phyloP scores from a whole-genome alignment of 1,140 invertebrate species.

The Drosophila rhopaloa region DNA sequence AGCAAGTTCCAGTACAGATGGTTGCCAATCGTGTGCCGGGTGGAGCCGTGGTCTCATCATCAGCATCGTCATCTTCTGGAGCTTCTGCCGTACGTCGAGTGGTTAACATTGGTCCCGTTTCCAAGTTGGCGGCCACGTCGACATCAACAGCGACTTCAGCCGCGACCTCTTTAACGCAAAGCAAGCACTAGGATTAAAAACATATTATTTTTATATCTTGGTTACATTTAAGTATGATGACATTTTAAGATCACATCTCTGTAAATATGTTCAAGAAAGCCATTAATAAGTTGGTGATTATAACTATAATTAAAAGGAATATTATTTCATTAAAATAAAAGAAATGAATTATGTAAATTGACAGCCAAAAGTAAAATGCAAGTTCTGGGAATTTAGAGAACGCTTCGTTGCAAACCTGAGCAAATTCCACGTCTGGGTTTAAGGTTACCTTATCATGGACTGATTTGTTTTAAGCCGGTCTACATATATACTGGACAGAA shows the following conservation, averaged over 20 bases:
- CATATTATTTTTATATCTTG: neutral
- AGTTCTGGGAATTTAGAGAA: slow-evolving; percentile 26
- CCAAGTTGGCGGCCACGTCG: slow-evolving; percentile 38
- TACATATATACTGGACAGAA: neutral
- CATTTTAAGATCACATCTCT: neutral
- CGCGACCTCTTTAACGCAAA: neutral
- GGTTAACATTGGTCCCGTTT: slow-evolving; percentile 47
- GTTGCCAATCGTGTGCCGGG: slow-evolving; percentile 44
- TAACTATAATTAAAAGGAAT: slow-evolving; percentile 6
- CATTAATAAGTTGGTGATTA: slow-evolving; percentile 6
- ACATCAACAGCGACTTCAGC: slow-evolving; percentile 1
- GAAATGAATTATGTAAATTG: slow-evolving; percentile 2
- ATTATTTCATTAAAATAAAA: slow-evolving; percentile 32
- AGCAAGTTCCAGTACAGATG: slow-evolving; percentile 62
- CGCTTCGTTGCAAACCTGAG: slow-evolving; percentile 17
- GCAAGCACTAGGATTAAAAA: slow-evolving; percentile 12
- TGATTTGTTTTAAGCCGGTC: neutral
- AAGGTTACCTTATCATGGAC: slow-evolving; percentile 23
- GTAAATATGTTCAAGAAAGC: slow-evolving; percentile 31
- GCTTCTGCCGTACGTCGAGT: slow-evolving; percentile 56
- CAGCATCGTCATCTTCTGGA: slow-evolving; percentile 32
- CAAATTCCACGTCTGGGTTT: slow-evolving; percentile 38
- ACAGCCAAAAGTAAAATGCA: slow-evolving; percentile 8
- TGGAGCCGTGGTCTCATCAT: neutral
- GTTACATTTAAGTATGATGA: neutral